Percentiles rank a stretch among this genome's conserved stretches.
Evolutionary conservation across 2,113 vertebrate genomes (phyloP).

Genomic region (Calypte anna): DNA sequence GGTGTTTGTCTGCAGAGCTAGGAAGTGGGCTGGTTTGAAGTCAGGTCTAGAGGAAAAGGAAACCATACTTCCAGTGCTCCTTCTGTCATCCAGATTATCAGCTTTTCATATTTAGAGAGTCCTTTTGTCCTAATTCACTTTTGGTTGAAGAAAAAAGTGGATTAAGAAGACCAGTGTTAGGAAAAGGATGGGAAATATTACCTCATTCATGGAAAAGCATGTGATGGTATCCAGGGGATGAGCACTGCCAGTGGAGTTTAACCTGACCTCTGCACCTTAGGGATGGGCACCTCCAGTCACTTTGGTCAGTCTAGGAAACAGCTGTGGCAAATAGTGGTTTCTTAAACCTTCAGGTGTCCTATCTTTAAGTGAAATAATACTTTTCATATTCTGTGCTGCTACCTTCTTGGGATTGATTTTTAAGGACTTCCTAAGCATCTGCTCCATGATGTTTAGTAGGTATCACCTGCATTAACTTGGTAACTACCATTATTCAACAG

Average conservation of each 20-base stretch:
- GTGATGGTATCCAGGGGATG: background rate
- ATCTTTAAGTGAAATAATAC: background rate
- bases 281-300: background rate
- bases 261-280: background rate
- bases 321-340: background rate
- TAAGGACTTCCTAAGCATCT: conserved; percentile 5
- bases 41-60: background rate
- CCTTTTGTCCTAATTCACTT: background rate
- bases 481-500: background rate
- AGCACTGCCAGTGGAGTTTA: background rate
- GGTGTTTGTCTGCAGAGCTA: background rate
- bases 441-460: background rate
- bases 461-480: background rate
- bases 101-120: background rate
- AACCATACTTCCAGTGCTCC: background rate
- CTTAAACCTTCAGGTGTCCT: too few relatives aligned
- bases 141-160: background rate
- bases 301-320: background rate
- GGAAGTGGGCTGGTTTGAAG: background rate
- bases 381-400: background rate
- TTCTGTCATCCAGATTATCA: background rate
- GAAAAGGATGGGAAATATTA: background rate
- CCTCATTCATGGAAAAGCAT: background rate
- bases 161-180: background rate
- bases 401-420: background rate